Percentiles rank a stretch among this genome's conserved stretches.
Evolutionary conservation across 2,888 invertebrate genomes (phyloP).

Genomic region (Habroteleia sp.): DNA sequence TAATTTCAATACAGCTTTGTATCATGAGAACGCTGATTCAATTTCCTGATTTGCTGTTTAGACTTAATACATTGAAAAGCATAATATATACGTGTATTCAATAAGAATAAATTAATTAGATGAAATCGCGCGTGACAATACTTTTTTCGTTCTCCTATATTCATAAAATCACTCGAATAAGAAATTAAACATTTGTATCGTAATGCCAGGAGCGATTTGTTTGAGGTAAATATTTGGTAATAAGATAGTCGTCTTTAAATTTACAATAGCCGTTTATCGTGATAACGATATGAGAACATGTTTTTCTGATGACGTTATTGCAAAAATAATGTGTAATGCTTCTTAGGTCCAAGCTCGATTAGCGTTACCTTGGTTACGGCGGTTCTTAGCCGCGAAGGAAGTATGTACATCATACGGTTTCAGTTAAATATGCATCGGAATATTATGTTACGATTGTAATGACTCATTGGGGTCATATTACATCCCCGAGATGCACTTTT

Average conservation of each 20-base stretch:
- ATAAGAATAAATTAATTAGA: too few relatives aligned
- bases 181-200: not conserved
- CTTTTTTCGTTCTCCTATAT: too few relatives aligned
- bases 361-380: conserved; percentile 58
- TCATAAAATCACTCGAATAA: not conserved
- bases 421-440: conserved; percentile 45
- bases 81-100: too few relatives aligned
- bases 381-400: conserved; percentile 43
- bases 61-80: too few relatives aligned
- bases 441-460: conserved; percentile 31
- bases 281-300: conserved; percentile 13
- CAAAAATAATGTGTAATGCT: conserved; percentile 53
- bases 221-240: conserved; percentile 13
- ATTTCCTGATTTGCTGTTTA: too few relatives aligned
- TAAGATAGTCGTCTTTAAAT: conserved; percentile 6
- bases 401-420: conserved; percentile 45
- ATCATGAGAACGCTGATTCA: too few relatives aligned
- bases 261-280: conserved; percentile 33
- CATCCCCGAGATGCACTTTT: conserved; percentile 9
- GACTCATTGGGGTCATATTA: conserved; percentile 26
- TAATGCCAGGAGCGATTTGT: not conserved
- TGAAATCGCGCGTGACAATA: too few relatives aligned
- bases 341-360: conserved; percentile 54
- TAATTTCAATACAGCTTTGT: too few relatives aligned
- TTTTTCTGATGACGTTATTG: conserved; percentile 52